Evolutionary conservation across 37 sponge, comb jelly and placozoan genomes (phyloP), one percentile per base, ranked within the genome.

Genomic region (Chondrosia reniformis): DNA sequence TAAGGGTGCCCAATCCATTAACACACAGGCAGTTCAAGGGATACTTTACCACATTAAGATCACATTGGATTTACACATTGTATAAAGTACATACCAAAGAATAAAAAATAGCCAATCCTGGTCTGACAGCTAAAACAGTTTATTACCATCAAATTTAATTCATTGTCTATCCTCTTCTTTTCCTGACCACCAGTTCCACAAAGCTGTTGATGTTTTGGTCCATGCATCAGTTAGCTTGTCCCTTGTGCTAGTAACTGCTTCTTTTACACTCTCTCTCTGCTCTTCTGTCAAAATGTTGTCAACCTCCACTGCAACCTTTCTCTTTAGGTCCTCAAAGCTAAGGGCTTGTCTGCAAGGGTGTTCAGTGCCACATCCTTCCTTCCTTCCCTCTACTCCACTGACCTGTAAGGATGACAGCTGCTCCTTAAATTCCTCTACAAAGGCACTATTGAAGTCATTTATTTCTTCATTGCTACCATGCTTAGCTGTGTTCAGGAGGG

Each of bases 261-360:
- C n/a, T 25, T 69, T 69, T 19, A 69, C 43, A 10, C 36, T 24
- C 37, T 69, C 72, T 25, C 15, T 43, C 24, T 69, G 72, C 37
- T 69, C 72, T 37, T 36, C n/a, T 36, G 72, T 69, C 1, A 69
- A 41, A 39, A 39, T 75, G 32, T 88, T 84, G 45, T 76, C 85
- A n/a, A 75, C 80, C 32, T 79, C 79, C 27, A 79, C 91, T 15
- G 61, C n/a, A 37, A 90, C 33, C 33, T 62, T 64, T 31, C 78
- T 59, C 75, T 74, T 82, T 2, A 90, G 6, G 43, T 90, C 91
- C 22, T 78, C 65, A 44, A 79, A 41, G 12, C 74, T 46, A 21
- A 85, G 45, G 0, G 73, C 67, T n/a, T 86, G 80, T 3, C 56
- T 55, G 65, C 91, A 83, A 0, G 78, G 40, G 45, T 90, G 91